Evolutionary conservation across 2,888 invertebrate species (phyloP).

Genomic region (Nasonia oneida): DNA sequence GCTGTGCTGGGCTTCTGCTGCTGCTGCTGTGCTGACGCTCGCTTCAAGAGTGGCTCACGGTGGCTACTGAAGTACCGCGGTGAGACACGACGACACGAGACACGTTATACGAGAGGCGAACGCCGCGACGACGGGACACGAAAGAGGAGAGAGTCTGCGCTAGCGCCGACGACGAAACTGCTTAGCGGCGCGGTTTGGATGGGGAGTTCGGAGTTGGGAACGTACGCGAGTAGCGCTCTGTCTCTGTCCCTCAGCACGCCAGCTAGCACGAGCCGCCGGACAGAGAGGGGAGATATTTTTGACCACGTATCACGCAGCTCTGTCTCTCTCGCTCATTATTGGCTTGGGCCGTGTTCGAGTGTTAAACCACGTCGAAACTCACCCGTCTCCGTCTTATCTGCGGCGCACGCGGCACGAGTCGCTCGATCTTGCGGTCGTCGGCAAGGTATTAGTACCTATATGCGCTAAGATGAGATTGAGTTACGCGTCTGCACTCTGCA

Average conservation of each 20-base stretch:
- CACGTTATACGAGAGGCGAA: slow-evolving; percentile 2
- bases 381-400: background rate
- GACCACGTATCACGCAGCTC: slow-evolving; percentile 44
- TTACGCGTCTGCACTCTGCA: background rate
- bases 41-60: slow-evolving; percentile 14
- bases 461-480: background rate
- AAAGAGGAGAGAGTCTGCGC: slow-evolving; percentile 11
- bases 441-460: background rate
- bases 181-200: background rate
- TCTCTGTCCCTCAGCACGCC: background rate
- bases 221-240: background rate
- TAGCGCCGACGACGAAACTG: background rate
- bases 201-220: too few species aligned
- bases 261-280: background rate
- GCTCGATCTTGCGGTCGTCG: background rate
- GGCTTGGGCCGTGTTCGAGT: too few species aligned
- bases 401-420: too few species aligned
- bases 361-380: background rate
- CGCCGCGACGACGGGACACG: slow-evolving; percentile 45
- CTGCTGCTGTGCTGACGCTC: slow-evolving; percentile 12
- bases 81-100: slow-evolving; percentile 32
- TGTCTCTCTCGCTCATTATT: background rate
- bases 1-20: slow-evolving; percentile 26
- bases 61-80: slow-evolving; percentile 4
- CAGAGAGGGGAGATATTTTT: slow-evolving; percentile 31